phyloP scores from a whole-genome alignment of 2,113 vertebrate genomes.

The Alosa alosa region DNA sequence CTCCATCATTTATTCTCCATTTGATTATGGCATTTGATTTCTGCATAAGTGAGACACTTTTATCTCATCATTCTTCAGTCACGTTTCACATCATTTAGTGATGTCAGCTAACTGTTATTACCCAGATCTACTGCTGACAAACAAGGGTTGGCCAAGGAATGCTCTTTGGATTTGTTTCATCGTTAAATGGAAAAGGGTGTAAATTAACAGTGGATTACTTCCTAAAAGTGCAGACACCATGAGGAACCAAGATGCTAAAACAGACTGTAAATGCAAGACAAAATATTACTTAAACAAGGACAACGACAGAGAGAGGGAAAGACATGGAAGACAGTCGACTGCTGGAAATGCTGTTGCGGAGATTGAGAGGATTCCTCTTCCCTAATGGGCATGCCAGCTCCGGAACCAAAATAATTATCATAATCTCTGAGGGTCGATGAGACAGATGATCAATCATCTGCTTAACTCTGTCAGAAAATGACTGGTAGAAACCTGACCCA shows the following conservation, averaged over 20 bases:
- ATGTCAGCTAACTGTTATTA: not conserved
- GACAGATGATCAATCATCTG: constrained; percentile 33
- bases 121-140: not conserved
- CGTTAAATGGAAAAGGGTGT: not conserved
- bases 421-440: not conserved
- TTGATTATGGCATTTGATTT: not conserved
- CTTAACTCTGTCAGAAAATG: constrained; percentile 30
- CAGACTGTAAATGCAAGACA: not conserved
- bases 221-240: not conserved
- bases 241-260: not conserved
- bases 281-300: not conserved
- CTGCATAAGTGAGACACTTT: not conserved
- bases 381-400: constrained; percentile 34
- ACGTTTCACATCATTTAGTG: not conserved
- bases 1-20: not conserved
- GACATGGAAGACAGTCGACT: not conserved
- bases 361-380: constrained; percentile 29
- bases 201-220: not conserved
- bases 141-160: not conserved
- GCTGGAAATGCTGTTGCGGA: constrained; percentile 9
- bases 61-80: not conserved
- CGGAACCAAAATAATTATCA: constrained; percentile 30
- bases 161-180: not conserved
- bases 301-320: not conserved
- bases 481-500: constrained; percentile 26